Conservation (phyloP, 2,888 invertebrate genomes). For the Nomada ruficornis region DNA sequence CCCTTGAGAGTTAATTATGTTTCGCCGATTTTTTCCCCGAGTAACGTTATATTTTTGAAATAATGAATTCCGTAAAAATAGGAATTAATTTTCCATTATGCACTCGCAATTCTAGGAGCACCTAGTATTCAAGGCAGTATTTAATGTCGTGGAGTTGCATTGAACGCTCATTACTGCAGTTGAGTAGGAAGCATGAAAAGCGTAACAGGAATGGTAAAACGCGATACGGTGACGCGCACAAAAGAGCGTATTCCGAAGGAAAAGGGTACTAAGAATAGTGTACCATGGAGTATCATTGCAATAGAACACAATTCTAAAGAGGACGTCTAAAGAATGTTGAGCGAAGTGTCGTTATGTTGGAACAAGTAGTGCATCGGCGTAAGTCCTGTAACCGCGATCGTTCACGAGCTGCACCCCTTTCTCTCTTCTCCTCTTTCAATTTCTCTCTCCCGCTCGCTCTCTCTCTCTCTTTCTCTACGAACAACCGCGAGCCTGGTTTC, state of each 20-base stretch:
- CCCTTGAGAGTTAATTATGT: too few relatives aligned
- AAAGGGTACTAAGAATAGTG: slow-evolving; percentile 22
- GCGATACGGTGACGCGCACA: slow-evolving; percentile 33
- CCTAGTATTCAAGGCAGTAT: background rate
- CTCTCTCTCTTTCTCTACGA: background rate
- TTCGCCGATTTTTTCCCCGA: too few relatives aligned
- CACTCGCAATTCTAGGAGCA: background rate
- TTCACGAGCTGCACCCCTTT: slow-evolving; percentile 50
- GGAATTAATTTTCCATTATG: background rate
- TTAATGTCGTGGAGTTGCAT: background rate
- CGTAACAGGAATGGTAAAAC: slow-evolving; percentile 27
- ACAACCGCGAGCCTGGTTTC: slow-evolving; percentile 48
- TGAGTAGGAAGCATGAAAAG: slow-evolving; percentile 20
- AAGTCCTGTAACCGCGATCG: slow-evolving; percentile 58
- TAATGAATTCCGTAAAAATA: background rate
- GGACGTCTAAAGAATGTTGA: slow-evolving; percentile 27
- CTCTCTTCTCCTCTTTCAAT: background rate
- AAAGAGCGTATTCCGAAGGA: slow-evolving; percentile 17
- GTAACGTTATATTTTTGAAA: background rate
- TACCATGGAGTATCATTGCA: slow-evolving; percentile 20
- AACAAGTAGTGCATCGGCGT: background rate
- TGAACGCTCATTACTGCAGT: slow-evolving; percentile 26
- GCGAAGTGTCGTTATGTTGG: slow-evolving; percentile 1
- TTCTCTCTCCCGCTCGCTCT: background rate
- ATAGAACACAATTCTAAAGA: slow-evolving; percentile 2